Conservation (phyloP, 1,140 invertebrate species). For the Episyrphus balteatus region DNA sequence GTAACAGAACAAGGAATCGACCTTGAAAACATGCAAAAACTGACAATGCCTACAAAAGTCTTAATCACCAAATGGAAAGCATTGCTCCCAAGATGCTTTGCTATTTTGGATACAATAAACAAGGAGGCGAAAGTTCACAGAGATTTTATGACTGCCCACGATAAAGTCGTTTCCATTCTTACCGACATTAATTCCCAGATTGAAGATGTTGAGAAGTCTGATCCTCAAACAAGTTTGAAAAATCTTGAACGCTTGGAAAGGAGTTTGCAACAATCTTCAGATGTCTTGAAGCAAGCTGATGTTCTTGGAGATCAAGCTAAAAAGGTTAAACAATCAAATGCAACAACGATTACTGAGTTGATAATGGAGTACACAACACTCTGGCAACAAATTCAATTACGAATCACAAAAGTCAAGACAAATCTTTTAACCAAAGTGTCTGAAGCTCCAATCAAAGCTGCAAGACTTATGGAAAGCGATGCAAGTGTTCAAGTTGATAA, state of each 20-base stretch:
- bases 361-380: conserved; percentile 57
- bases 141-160: conserved; percentile 57
- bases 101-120: conserved; percentile 38
- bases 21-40: conserved; percentile 45
- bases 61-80: conserved; percentile 48
- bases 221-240: conserved; percentile 39
- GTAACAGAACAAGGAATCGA: conserved; percentile 46
- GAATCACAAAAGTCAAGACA: conserved; percentile 41
- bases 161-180: conserved; percentile 54
- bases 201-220: conserved; percentile 52
- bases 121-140: conserved; percentile 46
- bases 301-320: conserved; percentile 46
- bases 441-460: conserved; percentile 57
- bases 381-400: conserved; percentile 49
- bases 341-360: conserved; percentile 46
- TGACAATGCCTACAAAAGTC: conserved; percentile 41
- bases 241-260: conserved; percentile 42
- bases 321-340: conserved; percentile 43
- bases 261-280: conserved; percentile 43
- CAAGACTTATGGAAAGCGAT: conserved; percentile 61
- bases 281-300: conserved; percentile 44
- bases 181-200: conserved; percentile 56
- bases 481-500: conserved; percentile 69
- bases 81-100: conserved; percentile 40
- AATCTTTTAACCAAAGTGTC: conserved; percentile 29